A percentile compares a stretch with the other conserved stretches of the same genome.
Conservation (phyloP, 2,113 vertebrate genomes). For the Beaufortia kweichowensis region DNA sequence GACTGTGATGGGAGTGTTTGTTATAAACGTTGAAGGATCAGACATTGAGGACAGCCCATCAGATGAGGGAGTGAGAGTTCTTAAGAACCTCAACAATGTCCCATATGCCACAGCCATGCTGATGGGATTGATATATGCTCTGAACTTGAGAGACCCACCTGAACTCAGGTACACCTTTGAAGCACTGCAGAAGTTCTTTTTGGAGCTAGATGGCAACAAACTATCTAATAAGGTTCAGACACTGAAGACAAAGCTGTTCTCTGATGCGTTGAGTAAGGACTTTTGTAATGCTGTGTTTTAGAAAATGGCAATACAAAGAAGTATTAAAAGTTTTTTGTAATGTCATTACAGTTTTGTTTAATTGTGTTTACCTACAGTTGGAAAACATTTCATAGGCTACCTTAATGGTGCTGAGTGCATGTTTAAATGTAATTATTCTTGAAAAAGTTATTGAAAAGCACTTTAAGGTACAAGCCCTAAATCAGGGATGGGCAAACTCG, state of each 20-base stretch:
- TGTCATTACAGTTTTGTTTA: too few species aligned
- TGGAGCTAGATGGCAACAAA: conserved; percentile 45
- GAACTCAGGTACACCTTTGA: too few species aligned
- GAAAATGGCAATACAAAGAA: too few species aligned
- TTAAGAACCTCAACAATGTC: not conserved
- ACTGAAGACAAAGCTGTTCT: conserved; percentile 23
- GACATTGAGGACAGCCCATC: not conserved
- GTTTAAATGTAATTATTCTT: too few species aligned
- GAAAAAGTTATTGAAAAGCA: too few species aligned
- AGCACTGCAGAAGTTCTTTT: conserved; percentile 45
- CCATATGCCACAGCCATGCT: not conserved
- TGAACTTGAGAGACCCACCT: not conserved
- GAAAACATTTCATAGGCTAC: too few species aligned
- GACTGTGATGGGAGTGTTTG: not conserved
- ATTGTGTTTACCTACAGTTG: too few species aligned
- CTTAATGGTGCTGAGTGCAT: too few species aligned
- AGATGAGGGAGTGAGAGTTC: not conserved
- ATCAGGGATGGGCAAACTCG: too few species aligned
- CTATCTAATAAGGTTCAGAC: conserved; percentile 32
- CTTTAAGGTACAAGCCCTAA: too few species aligned
- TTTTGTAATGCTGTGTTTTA: not conserved
- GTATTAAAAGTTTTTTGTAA: too few species aligned
- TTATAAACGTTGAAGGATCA: not conserved
- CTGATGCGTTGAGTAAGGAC: not conserved
- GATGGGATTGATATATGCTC: not conserved